A percentile compares a stretch with the other conserved stretches of the same genome.
Conservation (phyloP, 2,888 invertebrate species). For the Sinopyrophorus schimmeli region DNA sequence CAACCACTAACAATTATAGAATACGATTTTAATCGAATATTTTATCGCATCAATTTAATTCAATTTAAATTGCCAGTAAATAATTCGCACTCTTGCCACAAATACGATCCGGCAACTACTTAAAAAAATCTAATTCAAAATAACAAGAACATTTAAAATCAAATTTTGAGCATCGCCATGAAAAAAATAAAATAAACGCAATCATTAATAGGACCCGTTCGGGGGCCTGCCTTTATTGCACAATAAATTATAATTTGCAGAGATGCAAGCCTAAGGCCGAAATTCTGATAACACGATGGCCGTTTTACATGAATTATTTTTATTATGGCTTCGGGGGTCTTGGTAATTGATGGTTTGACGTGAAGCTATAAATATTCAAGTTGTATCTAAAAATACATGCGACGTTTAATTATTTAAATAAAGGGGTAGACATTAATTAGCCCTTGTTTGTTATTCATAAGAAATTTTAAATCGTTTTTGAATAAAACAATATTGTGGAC, state of each 20-base stretch:
- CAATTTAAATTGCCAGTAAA: no score
- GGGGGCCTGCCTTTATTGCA: no score
- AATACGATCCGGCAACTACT: no score
- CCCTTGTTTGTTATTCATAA: constrained; percentile 17
- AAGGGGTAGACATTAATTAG: constrained; percentile 11
- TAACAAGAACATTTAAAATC: no score
- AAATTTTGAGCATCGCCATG: no score
- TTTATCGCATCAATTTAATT: constrained; percentile 45
- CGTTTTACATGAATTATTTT: constrained; percentile 16
- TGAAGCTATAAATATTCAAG: constrained; percentile 8
- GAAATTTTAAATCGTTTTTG: constrained; percentile 16
- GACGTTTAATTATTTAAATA: not conserved
- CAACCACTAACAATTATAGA: constrained; percentile 49
- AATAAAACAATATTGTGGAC: constrained; percentile 23
- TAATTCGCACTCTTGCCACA: no score
- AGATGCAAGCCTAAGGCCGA: constrained; percentile 5
- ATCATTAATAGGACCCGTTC: no score
- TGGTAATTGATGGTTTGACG: constrained; percentile 5
- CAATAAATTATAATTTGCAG: constrained; percentile 20
- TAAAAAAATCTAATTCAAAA: no score
- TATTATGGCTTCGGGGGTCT: not conserved
- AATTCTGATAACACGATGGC: constrained; percentile 18
- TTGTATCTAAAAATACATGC: constrained; percentile 2
- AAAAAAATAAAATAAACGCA: no score
- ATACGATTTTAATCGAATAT: constrained; percentile 47